Base-by-base conservation (phyloP, 1,140 invertebrate genomes). In the Caenorhabditis remanei region DNA sequence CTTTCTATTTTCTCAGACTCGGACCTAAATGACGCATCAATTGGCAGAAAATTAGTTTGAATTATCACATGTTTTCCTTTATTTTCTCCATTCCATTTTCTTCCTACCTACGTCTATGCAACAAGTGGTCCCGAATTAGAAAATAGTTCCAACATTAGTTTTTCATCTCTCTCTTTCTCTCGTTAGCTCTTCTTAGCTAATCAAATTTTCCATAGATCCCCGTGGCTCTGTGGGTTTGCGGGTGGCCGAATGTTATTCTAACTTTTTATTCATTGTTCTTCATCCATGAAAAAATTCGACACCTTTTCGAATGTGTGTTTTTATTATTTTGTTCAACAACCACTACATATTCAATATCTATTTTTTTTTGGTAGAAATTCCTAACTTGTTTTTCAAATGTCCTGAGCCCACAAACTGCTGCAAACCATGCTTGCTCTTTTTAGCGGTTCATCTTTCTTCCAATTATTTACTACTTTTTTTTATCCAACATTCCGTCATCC, bases 121-220 rank as follows among this genome's bases (percentile, higher is more conserved):
- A 24, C 40, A 24, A 43, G 40, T 71, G 65, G 65, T 43, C 65
- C 65, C 65, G 46, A 71, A 46, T 46, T 48, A 46, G 65, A 48
- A 71, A 46, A 46, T 48, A 71, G 43, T 79, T 79, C 46, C 13
- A 79, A 50, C 32, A 50, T 48, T 32, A 24, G 71, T 46, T 21
- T 24, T 32, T 79, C n/a, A 46, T 71, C 65, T 71, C 24, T n/a
- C 40, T 43, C 9, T 19, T 32, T 32, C 32, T 32, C 32, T 32
- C 32, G 32, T 79, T 50, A 32, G 61, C 61, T 53, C 24, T 24
- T 48, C 4, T 50, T 24, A 7, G 19, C 40, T 79, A 79, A 79
- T 71, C 65, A 71, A 71, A 71, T 71, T 71, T 46, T 71, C 32
- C 71, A 24, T 79, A 79, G 43, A 79, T 79, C 71, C 71, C 46